phyloP scores from a whole-genome alignment of 1,140 invertebrate genomes.

The Drosophila auraria region DNA sequence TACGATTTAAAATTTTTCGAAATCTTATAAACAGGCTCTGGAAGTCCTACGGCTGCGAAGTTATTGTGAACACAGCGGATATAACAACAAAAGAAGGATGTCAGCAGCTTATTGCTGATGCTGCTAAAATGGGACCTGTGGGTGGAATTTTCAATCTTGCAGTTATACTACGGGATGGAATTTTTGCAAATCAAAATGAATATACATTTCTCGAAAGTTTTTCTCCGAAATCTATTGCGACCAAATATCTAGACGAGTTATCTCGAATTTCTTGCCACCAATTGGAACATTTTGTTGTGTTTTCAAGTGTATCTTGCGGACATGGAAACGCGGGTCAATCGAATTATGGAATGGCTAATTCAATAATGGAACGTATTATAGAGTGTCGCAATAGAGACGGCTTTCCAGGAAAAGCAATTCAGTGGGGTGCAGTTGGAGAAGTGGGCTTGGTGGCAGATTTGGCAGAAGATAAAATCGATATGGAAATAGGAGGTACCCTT shows the following conservation, averaged over 20 bases:
- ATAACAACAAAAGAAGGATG: slow-evolving; percentile 88
- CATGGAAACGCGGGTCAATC: slow-evolving; percentile 95
- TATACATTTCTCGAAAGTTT: slow-evolving; percentile 87
- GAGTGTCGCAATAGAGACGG: slow-evolving; percentile 87
- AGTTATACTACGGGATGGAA: slow-evolving; percentile 88
- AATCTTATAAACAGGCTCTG: slow-evolving; percentile 86
- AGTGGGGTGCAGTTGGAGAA: slow-evolving; percentile 91
- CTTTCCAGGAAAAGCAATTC: slow-evolving; percentile 89
- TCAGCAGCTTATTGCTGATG: slow-evolving; percentile 87
- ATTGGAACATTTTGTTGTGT: slow-evolving; percentile 90
- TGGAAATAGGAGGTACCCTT: slow-evolving; percentile 92
- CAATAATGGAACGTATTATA: slow-evolving; percentile 90
- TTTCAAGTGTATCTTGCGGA: slow-evolving; percentile 95
- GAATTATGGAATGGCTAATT: slow-evolving; percentile 93
- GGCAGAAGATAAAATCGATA: slow-evolving; percentile 92
- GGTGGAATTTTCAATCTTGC: slow-evolving; percentile 94
- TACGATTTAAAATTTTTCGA: not conserved
- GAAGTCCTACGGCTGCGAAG: slow-evolving; percentile 87
- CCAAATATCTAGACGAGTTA: slow-evolving; percentile 87
- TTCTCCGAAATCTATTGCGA: slow-evolving; percentile 88
- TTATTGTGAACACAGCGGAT: slow-evolving; percentile 89
- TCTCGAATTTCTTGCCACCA: slow-evolving; percentile 87
- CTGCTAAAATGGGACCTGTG: slow-evolving; percentile 88
- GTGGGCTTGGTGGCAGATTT: slow-evolving; percentile 92
- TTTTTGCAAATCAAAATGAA: slow-evolving; percentile 88